Evolutionary conservation across 2,888 invertebrate genomes (phyloP).

Genomic region (Perdita meconis): DNA sequence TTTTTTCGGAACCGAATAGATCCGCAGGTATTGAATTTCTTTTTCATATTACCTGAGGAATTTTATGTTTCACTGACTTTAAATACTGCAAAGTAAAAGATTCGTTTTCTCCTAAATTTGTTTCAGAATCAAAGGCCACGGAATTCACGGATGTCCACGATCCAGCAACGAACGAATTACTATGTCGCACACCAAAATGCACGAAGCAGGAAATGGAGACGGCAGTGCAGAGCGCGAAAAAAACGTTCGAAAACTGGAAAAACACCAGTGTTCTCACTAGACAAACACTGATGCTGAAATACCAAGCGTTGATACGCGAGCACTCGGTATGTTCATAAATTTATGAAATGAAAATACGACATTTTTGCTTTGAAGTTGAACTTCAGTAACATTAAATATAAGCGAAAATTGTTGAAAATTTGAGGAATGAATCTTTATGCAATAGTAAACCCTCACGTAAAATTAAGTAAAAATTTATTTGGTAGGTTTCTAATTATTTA

Average conservation of each 20-base stretch:
- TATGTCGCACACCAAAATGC: slow-evolving; percentile 93
- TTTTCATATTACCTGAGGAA: no score
- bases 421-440: no score
- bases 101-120: slow-evolving; percentile 1
- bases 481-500: no score
- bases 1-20: no score
- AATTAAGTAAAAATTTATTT: no score
- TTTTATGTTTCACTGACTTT: no score
- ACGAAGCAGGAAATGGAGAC: slow-evolving; percentile 95
- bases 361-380: no score
- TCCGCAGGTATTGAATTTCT: no score
- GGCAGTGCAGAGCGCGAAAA: slow-evolving; percentile 94
- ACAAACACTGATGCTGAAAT: slow-evolving; percentile 96
- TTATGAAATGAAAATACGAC: background rate
- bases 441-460: no score
- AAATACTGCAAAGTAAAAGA: no score
- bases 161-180: slow-evolving; percentile 95
- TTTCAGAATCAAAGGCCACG: slow-evolving; percentile 93
- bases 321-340: slow-evolving; percentile 71
- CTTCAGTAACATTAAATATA: no score
- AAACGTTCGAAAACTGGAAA: slow-evolving; percentile 92
- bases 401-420: no score
- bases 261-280: slow-evolving; percentile 95
- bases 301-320: slow-evolving; percentile 83
- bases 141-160: slow-evolving; percentile 98